Conservation (phyloP, 1,140 invertebrate species). For the Trichogramma pretiosum region DNA sequence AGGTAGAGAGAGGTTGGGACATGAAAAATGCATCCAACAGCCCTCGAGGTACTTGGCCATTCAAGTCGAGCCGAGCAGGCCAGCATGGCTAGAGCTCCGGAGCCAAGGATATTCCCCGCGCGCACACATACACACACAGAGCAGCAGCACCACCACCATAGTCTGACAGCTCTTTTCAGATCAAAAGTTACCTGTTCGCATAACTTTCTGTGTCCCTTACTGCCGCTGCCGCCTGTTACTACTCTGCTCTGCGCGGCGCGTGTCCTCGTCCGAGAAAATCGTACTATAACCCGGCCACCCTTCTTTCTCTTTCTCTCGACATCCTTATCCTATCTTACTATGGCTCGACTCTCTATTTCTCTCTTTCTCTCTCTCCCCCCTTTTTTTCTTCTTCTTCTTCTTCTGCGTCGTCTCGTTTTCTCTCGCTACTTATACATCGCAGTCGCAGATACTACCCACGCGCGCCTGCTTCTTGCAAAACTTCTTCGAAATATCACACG, state of each 20-base stretch:
- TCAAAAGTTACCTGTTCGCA: constrained; percentile 39
- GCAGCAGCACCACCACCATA: too few species aligned
- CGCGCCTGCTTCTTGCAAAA: too few species aligned
- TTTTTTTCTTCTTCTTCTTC: not conserved
- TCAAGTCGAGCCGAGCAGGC: constrained; percentile 30
- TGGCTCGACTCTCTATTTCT: constrained; percentile 1
- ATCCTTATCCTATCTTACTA: not conserved
- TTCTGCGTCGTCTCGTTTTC: not conserved
- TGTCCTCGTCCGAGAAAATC: not conserved
- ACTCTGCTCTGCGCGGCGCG: constrained; percentile 1
- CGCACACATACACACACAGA: too few species aligned
- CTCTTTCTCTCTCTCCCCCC: constrained; percentile 14
- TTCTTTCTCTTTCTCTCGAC: not conserved
- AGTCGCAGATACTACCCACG: too few species aligned
- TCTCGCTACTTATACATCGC: too few species aligned
- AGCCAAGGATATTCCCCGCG: constrained; percentile 24
- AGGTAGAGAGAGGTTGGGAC: constrained; percentile 19
- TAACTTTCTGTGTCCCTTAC: constrained; percentile 27
- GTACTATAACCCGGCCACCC: too few species aligned
- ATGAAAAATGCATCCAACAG: constrained; percentile 43
- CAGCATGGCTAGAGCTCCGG: not conserved
- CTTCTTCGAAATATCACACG: too few species aligned
- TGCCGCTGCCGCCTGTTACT: constrained; percentile 5
- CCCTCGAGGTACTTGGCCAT: constrained; percentile 35
- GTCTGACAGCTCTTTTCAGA: constrained; percentile 40